phyloP scores from a whole-genome alignment of 2,797 vertebrate species.

The Sebastes kiyomatsui region DNA sequence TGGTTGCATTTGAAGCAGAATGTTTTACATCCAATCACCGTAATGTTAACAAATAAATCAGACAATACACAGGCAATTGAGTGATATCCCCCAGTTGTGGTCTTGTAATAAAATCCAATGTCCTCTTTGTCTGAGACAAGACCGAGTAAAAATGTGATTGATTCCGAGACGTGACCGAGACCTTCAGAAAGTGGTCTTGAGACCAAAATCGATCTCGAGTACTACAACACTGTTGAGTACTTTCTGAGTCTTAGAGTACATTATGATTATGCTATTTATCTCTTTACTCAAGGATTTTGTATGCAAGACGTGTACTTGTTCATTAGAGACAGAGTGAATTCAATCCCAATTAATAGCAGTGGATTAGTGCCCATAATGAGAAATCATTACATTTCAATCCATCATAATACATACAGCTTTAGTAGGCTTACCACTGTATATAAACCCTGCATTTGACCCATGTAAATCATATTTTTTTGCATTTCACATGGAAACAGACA shows the following conservation, averaged over 20 bases:
- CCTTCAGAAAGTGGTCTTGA: too few species aligned
- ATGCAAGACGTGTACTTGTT: neutral
- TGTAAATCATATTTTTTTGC: neutral
- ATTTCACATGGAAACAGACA: neutral
- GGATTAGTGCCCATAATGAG: neutral
- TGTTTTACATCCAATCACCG: too few species aligned
- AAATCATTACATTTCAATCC: neutral
- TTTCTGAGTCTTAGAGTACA: neutral
- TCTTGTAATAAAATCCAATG: too few species aligned
- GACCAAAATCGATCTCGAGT: too few species aligned
- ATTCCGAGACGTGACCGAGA: too few species aligned
- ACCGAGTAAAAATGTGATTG: too few species aligned
- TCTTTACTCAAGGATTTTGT: neutral
- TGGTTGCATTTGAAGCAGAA: too few species aligned
- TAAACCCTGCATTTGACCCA: neutral
- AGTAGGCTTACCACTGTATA: neutral
- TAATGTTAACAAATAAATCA: too few species aligned
- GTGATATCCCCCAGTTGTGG: too few species aligned
- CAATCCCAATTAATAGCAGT: neutral
- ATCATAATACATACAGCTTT: neutral
- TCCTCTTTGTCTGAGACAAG: too few species aligned
- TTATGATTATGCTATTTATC: neutral
- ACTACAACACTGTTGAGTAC: neutral
- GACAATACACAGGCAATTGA: too few species aligned
- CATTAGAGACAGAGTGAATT: neutral